Base-by-base conservation (phyloP, 2,888 invertebrate genomes). In the Brenthis ino region DNA sequence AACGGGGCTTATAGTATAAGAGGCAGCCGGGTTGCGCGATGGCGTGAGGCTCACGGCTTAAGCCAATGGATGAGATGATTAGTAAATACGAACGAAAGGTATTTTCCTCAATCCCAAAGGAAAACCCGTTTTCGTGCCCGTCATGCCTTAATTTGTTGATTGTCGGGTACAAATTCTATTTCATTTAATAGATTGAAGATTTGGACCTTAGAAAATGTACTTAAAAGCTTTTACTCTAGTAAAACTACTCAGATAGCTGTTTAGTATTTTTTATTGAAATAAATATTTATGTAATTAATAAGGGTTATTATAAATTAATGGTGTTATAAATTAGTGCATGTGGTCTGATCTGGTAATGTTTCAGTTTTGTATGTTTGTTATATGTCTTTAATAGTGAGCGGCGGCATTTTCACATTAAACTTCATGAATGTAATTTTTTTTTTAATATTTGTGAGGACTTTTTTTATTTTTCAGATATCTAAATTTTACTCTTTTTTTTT, bases 1-100 rank as follows among this genome's bases (percentile, higher is more conserved):
- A 60, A 50, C 60, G 24, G 50, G 50, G 33, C 33, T 50, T 48
- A 60, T 60, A 50, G 33, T 6, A 58, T 58, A 28, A 50, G 37
- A 43, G 37, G 37, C 37, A 11, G 37, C 37, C 1, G 37, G 11
- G 11, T 43, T 11, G 37, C 50, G 60, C n/a, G n/a, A 54, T 43
- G 37, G 37, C 50, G 60, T 28, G 24, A 54, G 53, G 54, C 54
- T 63, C 54, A 37, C 43, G 54, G 37, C 54, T 54, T 63, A 63
- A 33, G 20, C 14, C 63, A 63, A 12, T 54, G 53, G 63, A 53
- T 54, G 14, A 53, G 63, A 63, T 63, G 63, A 63, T 63, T 63
- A 63, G 63, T 37, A 51, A 53, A 63, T 16, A 43, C 63, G 63
- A 63, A 53, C 51, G 53, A 13, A 63, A 20, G 53, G 14, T 37